Conservation (phyloP, 2,797 vertebrate genomes). For the Peromyscus melanophrys region DNA sequence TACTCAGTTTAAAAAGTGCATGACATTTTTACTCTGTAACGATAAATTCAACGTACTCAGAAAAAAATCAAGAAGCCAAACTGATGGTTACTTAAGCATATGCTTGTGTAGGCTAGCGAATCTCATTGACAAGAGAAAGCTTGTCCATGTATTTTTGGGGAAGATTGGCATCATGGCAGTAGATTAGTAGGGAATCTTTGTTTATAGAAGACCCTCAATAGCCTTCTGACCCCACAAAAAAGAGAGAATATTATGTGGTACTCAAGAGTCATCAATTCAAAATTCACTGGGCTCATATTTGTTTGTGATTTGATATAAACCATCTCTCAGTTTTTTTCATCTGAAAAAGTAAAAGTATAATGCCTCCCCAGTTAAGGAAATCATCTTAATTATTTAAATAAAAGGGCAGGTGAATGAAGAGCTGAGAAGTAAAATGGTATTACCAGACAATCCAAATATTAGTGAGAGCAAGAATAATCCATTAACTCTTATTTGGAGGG, state of each 20-base stretch:
- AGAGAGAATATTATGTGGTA: not conserved
- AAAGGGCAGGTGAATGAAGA: not conserved
- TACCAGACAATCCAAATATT: not conserved
- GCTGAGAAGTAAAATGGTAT: not conserved
- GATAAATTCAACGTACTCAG: constrained; percentile 10
- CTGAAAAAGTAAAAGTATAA: not conserved
- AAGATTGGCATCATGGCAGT: not conserved
- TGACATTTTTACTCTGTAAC: not conserved
- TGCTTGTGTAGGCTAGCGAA: not conserved
- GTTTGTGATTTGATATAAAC: not conserved
- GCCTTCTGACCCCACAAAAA: not conserved
- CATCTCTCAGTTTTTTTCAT: not conserved
- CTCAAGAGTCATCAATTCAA: not conserved
- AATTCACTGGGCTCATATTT: not conserved
- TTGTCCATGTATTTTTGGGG: not conserved
- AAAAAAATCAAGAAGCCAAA: constrained; percentile 21
- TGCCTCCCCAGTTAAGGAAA: not conserved
- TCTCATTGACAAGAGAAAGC: not conserved
- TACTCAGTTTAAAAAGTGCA: not conserved
- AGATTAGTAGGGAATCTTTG: not conserved
- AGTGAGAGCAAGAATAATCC: not conserved
- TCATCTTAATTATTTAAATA: not conserved
- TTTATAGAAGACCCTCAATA: not conserved
- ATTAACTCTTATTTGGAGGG: not conserved
- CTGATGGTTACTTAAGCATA: not conserved